These are phyloP conservation scores for Cantharis flavilabris DNA, from an alignment of 2,888 invertebrate species.

Conservation along the genomic window DNA sequence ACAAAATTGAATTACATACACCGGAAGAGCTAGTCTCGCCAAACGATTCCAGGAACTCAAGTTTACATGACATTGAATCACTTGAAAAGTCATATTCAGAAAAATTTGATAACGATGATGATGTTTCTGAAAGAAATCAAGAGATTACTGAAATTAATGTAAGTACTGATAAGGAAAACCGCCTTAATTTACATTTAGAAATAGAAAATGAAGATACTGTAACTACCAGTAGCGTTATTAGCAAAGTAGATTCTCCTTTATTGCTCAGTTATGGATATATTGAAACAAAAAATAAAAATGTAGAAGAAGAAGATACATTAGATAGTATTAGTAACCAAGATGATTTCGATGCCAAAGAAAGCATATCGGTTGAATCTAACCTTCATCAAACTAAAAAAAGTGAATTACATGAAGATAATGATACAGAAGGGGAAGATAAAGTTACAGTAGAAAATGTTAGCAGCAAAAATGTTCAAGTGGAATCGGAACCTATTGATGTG, in stretches of 20 bases:
- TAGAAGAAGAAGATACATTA: background rate
- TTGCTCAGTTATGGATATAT: constrained; percentile 30
- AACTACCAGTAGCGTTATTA: background rate
- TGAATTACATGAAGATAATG: background rate
- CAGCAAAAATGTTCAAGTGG: background rate
- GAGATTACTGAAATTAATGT: background rate
- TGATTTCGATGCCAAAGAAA: background rate
- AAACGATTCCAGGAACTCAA: background rate
- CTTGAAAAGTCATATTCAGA: background rate
- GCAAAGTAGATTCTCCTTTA: constrained; percentile 2
- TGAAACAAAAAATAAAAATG: constrained; percentile 1
- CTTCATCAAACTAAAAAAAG: background rate
- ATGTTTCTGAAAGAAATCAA: background rate
- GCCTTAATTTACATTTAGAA: background rate
- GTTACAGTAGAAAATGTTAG: background rate
- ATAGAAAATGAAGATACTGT: background rate
- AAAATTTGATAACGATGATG: background rate
- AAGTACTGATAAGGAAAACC: background rate
- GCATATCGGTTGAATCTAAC: background rate
- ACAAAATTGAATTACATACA: background rate
- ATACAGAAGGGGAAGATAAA: background rate
- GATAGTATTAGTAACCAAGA: background rate
- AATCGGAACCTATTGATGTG: constrained; percentile 38
- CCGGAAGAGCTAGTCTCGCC: background rate
- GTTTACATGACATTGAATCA: background rate